A percentile compares a stretch with the other conserved stretches of the same genome.
Conservation (phyloP, 1,140 invertebrate genomes). For the Drosophila lacertosa region DNA sequence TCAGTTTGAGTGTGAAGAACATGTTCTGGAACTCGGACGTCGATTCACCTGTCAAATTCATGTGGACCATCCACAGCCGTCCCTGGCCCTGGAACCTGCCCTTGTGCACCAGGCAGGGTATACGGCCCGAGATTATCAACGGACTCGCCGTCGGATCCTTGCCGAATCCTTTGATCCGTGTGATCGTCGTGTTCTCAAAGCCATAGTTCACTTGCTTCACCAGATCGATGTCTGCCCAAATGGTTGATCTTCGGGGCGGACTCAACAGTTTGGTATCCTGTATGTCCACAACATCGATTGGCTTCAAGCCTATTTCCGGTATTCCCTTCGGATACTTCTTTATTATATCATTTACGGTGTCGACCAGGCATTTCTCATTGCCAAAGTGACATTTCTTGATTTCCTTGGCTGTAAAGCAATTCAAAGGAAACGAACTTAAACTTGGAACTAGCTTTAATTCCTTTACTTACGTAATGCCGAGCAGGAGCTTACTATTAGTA, state of each 20-base stretch:
- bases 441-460: too few species aligned
- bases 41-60: slow-evolving; percentile 43
- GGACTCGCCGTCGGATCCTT: slow-evolving; percentile 41
- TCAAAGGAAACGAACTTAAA: too few species aligned
- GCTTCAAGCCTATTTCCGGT: slow-evolving; percentile 50
- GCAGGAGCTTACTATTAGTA: not conserved
- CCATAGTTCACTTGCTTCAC: slow-evolving; percentile 57
- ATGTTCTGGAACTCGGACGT: slow-evolving; percentile 62
- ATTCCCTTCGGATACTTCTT: slow-evolving; percentile 49
- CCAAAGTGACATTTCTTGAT: slow-evolving; percentile 52
- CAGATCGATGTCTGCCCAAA: slow-evolving; percentile 41
- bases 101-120: slow-evolving; percentile 60
- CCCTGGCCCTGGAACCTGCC: slow-evolving; percentile 27
- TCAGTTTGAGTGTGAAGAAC: slow-evolving; percentile 50
- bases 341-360: slow-evolving; percentile 53
- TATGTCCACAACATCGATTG: slow-evolving; percentile 61
- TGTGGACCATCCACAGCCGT: slow-evolving; percentile 28
- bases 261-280: slow-evolving; percentile 37
- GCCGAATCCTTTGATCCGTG: slow-evolving; percentile 46
- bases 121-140: slow-evolving; percentile 54
- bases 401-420: slow-evolving; percentile 31
- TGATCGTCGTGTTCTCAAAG: slow-evolving; percentile 64
- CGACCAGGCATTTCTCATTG: slow-evolving; percentile 43
- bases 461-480: slow-evolving; percentile 11
- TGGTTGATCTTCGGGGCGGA: not conserved